Percentiles rank a stretch among this genome's conserved stretches.
Evolutionary conservation across 2,888 invertebrate species (phyloP).

Genomic region (Patella depressa): DNA sequence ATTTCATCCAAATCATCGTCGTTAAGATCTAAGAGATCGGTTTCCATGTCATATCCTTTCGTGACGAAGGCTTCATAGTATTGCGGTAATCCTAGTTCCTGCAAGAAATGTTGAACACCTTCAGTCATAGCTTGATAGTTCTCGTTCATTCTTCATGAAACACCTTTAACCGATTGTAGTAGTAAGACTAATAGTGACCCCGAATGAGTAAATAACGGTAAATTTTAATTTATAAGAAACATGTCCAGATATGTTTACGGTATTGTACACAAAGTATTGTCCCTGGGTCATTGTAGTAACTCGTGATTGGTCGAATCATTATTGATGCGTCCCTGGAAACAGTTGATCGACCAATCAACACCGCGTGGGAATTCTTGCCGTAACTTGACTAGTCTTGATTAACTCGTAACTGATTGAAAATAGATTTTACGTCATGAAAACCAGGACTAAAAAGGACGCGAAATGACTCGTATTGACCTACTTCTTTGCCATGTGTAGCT

Average conservation of each 20-base stretch:
- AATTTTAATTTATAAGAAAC: neutral
- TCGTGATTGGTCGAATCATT: too few species aligned
- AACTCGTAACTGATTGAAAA: too few species aligned
- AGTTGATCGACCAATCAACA: neutral
- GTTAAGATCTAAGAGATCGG: constrained; percentile 53
- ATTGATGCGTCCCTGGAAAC: neutral
- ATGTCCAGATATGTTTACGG: neutral
- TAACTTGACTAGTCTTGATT: too few species aligned
- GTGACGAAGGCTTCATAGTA: constrained; percentile 60
- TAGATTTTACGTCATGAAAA: too few species aligned
- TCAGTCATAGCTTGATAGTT: constrained; percentile 43
- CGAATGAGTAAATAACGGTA: too few species aligned
- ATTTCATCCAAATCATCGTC: constrained; percentile 54
- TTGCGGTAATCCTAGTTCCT: constrained; percentile 47
- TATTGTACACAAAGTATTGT: too few species aligned
- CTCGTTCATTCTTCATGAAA: constrained; percentile 21
- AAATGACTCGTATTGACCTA: too few species aligned
- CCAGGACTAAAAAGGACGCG: too few species aligned
- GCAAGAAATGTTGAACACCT: constrained; percentile 54
- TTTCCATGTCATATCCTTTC: constrained; percentile 62
- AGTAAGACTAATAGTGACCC: too few species aligned
- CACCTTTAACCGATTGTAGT: neutral
- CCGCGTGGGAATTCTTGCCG: too few species aligned
- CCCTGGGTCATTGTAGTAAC: too few species aligned
- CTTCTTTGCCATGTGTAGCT: neutral